Conservation (phyloP, 2,888 invertebrate species). For the Calliphora vomitoria region DNA sequence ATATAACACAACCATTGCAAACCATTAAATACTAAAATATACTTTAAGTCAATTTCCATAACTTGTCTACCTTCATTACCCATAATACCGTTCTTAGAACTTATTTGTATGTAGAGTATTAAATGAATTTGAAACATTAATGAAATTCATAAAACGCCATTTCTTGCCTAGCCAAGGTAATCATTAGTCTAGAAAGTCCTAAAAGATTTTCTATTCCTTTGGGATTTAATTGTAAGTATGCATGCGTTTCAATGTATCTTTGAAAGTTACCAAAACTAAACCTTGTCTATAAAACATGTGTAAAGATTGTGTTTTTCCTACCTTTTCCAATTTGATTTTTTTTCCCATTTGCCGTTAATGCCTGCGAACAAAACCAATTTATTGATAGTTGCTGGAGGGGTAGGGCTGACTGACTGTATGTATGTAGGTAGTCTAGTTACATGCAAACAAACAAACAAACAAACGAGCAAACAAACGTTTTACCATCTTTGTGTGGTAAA, state of each 20-base stretch:
- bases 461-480: not conserved
- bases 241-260: not conserved
- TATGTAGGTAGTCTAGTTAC: not conserved
- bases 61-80: not conserved
- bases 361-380: constrained; percentile 13
- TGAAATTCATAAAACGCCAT: not conserved
- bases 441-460: not conserved
- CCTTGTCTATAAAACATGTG: not conserved
- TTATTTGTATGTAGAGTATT: not conserved
- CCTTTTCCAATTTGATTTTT: constrained; percentile 6
- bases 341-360: not conserved
- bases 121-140: constrained; percentile 10
- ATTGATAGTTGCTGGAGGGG: constrained; percentile 5
- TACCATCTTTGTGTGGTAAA: constrained; percentile 10
- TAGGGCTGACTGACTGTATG: not conserved
- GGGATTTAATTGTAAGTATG: not conserved
- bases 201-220: constrained; percentile 1
- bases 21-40: not conserved
- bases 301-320: not conserved
- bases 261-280: not conserved
- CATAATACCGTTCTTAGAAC: not conserved
- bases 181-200: not conserved
- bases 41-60: not conserved
- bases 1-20: not conserved
- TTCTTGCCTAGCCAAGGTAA: not conserved